phyloP scores from a whole-genome alignment of 2,888 invertebrate genomes.

The Chironomus tentans region DNA sequence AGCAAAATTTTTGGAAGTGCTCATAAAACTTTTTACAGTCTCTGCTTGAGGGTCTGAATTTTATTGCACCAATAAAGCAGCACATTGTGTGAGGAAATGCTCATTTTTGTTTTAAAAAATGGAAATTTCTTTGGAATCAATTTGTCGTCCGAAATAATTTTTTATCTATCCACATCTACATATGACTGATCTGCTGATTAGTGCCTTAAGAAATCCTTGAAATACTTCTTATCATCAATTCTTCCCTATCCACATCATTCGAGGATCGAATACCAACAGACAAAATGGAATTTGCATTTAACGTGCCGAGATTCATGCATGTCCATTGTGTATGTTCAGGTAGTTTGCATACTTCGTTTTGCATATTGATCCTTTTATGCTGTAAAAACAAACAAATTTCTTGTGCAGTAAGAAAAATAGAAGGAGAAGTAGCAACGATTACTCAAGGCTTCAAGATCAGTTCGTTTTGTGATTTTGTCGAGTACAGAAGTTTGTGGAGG shows the following conservation, averaged over 20 bases:
- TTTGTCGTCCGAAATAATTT: no score
- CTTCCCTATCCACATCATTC: not conserved
- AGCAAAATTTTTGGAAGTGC: no score
- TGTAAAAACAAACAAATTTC: conserved; percentile 17
- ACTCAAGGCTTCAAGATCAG: not conserved
- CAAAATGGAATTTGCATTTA: no score
- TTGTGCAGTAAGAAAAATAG: not conserved
- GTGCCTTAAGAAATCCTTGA: conserved; percentile 8
- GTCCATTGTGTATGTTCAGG: not conserved
- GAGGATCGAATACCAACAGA: not conserved
- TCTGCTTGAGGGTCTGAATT: no score
- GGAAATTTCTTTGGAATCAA: no score
- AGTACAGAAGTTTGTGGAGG: not conserved
- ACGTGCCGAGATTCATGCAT: not conserved
- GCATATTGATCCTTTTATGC: conserved; percentile 2
- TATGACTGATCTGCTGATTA: not conserved
- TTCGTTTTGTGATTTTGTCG: not conserved
- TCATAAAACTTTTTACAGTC: no score
- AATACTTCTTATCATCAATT: not conserved
- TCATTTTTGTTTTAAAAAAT: no score
- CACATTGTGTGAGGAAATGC: no score
- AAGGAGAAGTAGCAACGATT: not conserved
- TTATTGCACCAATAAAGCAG: no score
- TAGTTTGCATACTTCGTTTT: not conserved
- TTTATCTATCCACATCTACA: not conserved